Percentiles rank a stretch among this genome's conserved stretches.
phyloP scores from a whole-genome alignment of 2,888 invertebrate species.

The Drosophila multiciliata region DNA sequence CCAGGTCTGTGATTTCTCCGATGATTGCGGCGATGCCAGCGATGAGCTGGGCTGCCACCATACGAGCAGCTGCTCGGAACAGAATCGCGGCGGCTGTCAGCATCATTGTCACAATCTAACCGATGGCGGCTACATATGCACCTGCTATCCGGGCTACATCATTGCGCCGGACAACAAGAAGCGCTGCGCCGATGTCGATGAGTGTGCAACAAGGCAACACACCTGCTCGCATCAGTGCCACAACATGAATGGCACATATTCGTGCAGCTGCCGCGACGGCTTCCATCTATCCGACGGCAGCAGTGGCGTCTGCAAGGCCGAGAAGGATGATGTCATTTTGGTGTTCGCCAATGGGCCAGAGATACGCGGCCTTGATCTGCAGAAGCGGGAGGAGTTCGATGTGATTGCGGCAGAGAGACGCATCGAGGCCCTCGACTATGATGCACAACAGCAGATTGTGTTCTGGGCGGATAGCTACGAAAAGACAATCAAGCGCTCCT shows the following conservation, averaged over 20 bases:
- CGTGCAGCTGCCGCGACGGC: slow-evolving; percentile 94
- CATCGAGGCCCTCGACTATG: slow-evolving; percentile 96
- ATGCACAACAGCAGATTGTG: slow-evolving; percentile 92
- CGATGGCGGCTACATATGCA: slow-evolving; percentile 94
- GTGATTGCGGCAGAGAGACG: slow-evolving; percentile 94
- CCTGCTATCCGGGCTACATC: slow-evolving; percentile 94
- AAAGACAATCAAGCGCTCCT: slow-evolving; percentile 95
- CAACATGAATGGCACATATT: slow-evolving; percentile 95
- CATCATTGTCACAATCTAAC: slow-evolving; percentile 95
- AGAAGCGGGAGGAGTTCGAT: slow-evolving; percentile 89
- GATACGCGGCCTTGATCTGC: slow-evolving; percentile 90
- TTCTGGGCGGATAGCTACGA: slow-evolving; percentile 98
- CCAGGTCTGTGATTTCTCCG: slow-evolving; percentile 94
- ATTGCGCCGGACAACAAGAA: slow-evolving; percentile 92
- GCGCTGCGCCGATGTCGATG: slow-evolving; percentile 94
- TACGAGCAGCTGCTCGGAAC: slow-evolving; percentile 87
- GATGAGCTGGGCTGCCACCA: slow-evolving; percentile 96
- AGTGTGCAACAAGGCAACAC: slow-evolving; percentile 92
- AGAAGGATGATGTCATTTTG: slow-evolving; percentile 88
- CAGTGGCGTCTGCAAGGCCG: slow-evolving; percentile 93
- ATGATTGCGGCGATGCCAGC: slow-evolving; percentile 95
- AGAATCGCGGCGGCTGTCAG: slow-evolving; percentile 92
- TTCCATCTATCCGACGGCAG: slow-evolving; percentile 91
- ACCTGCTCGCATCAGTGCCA: slow-evolving; percentile 97
- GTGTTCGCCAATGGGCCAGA: slow-evolving; percentile 94